Base-by-base conservation (phyloP, 1,140 invertebrate species). In the Piezodorus guildinii region DNA sequence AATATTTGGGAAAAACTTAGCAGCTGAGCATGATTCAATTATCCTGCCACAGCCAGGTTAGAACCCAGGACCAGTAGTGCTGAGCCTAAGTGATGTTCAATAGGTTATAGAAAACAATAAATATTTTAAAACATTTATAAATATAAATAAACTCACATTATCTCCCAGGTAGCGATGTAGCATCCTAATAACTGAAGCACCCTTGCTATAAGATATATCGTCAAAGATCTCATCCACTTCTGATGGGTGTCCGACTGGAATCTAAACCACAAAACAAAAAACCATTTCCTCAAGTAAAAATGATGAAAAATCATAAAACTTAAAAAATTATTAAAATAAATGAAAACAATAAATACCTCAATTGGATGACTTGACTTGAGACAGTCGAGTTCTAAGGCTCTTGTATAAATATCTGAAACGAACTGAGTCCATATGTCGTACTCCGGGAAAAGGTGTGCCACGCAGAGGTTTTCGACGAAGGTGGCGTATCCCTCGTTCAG, bases 191-290 rank as follows among this genome's bases (percentile, higher is more conserved):
- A 98, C 86, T 43, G 91, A 92, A 0, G 91, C 90, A 17, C 87
- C 91, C 77, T 97, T 97, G 69, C 86, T 86, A 74, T 97, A 98
- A 43, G 93, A 95, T 71, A 98, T 96, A 68, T 90, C 85, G 78
- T 96, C 93, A 75, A 96, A 98, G 68, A 96, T 94, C 74, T 94
- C 91, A 73, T 94, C 90, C 68, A 97, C 91, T 76, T 97, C 91
- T 6, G 86, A 84, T 0, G 92, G 90, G 78, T 94, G 86, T 1
- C 86, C 84, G 0, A 95, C 90, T 43, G 89, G 86, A 16, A 93
- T 74, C 71, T 73, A 60, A 45, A 30, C 10, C 8, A 34, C 49
- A 63, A 9, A 45, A 30, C 10, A 5, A 34, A 27, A 63, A 9
- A 52, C 43, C 4, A 21, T 19, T 52, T 52, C 5, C 23, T 52